Conservation (phyloP, 2,113 vertebrate genomes). For the Atlantisia rogersi region DNA sequence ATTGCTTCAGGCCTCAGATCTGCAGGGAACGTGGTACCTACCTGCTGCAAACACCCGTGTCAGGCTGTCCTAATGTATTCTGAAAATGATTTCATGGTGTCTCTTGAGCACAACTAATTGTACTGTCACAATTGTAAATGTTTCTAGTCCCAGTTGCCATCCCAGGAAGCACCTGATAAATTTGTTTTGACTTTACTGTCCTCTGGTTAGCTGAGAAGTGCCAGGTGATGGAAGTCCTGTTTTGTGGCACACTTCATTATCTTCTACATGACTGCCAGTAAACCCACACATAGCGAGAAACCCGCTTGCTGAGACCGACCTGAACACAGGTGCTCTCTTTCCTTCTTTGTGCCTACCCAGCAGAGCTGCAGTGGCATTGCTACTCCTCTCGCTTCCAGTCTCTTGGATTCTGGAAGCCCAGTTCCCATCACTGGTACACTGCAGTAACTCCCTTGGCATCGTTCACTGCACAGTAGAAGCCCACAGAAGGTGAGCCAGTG, state of each 20-base stretch:
- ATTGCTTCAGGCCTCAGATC: not conserved
- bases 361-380: not conserved
- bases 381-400: not conserved
- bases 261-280: not conserved
- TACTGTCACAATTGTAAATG: not conserved
- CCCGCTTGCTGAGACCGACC: not conserved
- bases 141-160: not conserved
- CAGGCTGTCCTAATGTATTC: conserved; percentile 6
- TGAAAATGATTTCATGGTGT: conserved; percentile 13
- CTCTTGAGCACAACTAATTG: conserved; percentile 26
- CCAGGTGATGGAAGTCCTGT: not conserved
- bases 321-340: not conserved
- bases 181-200: conserved; percentile 15
- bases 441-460: not conserved
- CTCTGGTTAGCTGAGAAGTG: not conserved
- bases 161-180: not conserved
- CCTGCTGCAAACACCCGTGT: not conserved
- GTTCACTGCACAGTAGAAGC: not conserved
- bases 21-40: conserved; percentile 10
- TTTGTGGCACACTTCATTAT: not conserved
- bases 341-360: not conserved
- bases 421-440: not conserved
- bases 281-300: not conserved
- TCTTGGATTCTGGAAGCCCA: not conserved
- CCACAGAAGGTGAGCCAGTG: not conserved